A percentile compares a stretch with the other conserved stretches of the same genome.
Evolutionary conservation across 1,140 invertebrate genomes (phyloP).

Genomic region (Antheraea pernyi): DNA sequence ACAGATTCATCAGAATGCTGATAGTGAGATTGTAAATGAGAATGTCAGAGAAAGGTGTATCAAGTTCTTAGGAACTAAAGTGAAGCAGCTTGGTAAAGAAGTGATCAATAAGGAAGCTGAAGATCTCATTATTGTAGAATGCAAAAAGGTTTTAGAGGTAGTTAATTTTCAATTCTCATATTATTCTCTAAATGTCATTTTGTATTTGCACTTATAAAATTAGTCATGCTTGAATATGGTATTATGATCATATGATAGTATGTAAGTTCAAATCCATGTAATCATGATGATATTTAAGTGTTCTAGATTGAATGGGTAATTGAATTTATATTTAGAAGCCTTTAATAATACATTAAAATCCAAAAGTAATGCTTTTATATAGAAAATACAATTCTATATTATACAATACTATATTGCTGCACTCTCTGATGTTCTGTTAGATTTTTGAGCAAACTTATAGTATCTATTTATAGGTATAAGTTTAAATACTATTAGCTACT

Average conservation of each 20-base stretch:
- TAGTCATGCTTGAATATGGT: not conserved
- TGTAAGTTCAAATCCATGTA: not conserved
- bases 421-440: too few relatives aligned
- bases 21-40: slow-evolving; percentile 85
- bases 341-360: too few relatives aligned
- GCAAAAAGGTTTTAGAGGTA: slow-evolving; percentile 92
- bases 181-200: not conserved
- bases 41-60: slow-evolving; percentile 91
- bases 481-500: too few relatives aligned
- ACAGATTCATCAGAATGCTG: slow-evolving; percentile 90
- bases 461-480: too few relatives aligned
- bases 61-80: slow-evolving; percentile 91
- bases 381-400: too few relatives aligned
- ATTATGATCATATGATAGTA: not conserved
- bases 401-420: too few relatives aligned
- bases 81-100: slow-evolving; percentile 89
- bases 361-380: too few relatives aligned
- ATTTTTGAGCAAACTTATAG: too few relatives aligned
- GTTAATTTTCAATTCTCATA: slow-evolving; percentile 1
- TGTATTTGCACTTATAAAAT: not conserved
- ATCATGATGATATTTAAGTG: too few relatives aligned
- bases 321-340: too few relatives aligned
- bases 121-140: slow-evolving; percentile 90
- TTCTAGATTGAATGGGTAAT: too few relatives aligned
- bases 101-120: slow-evolving; percentile 92